phyloP scores from a whole-genome alignment of 92 coral and sea anemone species.

The Phymanthus crucifer region DNA sequence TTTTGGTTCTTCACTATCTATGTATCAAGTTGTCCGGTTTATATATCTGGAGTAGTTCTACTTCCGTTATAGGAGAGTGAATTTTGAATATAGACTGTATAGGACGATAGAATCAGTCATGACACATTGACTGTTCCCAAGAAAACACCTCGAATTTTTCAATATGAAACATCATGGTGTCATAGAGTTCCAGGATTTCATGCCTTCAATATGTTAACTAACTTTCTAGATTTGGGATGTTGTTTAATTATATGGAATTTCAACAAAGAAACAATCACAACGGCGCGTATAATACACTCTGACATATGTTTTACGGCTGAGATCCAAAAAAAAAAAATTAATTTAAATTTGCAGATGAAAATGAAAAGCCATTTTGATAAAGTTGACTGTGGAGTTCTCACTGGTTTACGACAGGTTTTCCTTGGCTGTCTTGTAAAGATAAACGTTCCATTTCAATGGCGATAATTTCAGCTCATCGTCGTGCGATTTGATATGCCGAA shows the following conservation, averaged over 20 bases:
- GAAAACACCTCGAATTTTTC: not conserved
- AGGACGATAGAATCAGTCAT: not conserved
- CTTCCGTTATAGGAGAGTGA: not conserved
- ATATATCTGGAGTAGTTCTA: no score
- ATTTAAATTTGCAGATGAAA: not conserved
- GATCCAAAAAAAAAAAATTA: not conserved
- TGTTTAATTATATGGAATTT: no score
- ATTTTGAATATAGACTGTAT: not conserved
- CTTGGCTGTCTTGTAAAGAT: no score
- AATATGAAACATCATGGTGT: not conserved
- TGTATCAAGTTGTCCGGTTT: no score
- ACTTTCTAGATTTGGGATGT: not conserved
- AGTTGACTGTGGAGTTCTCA: slow-evolving; percentile 1
- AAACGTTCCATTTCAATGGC: no score
- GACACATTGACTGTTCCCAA: slow-evolving; percentile 1
- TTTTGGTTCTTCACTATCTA: no score
- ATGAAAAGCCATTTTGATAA: not conserved
- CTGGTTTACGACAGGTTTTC: not conserved
- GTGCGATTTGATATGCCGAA: no score
- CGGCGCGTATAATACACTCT: not conserved
- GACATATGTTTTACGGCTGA: slow-evolving; percentile 9
- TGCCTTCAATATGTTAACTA: not conserved
- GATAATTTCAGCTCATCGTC: no score
- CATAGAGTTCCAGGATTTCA: not conserved
- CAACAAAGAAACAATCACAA: slow-evolving; percentile 3